These are phyloP conservation scores for Peromyscus californicus DNA, from an alignment of 2,113 vertebrate species.

Conservation along the genomic window DNA sequence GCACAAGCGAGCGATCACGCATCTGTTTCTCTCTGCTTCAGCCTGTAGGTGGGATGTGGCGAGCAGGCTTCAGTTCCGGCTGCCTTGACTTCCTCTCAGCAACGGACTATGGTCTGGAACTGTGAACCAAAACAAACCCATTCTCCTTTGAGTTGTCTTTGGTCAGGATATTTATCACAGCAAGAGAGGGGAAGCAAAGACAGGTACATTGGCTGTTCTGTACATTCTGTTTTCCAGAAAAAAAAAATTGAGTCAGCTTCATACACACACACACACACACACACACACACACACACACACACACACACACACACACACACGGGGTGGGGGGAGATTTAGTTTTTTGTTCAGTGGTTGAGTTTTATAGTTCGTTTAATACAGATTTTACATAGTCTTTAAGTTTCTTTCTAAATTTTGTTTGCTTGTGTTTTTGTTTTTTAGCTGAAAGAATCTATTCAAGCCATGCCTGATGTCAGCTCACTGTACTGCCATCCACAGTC, in stretches of 20 bases:
- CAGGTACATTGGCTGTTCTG: background rate
- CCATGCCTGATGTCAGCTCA: background rate
- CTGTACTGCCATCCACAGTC: background rate
- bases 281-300: background rate
- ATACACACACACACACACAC: background rate
- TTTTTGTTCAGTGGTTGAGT: background rate
- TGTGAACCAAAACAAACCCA: background rate
- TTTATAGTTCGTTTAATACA: background rate
- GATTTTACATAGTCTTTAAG: background rate
- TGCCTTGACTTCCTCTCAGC: background rate
- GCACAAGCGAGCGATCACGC: too few species aligned
- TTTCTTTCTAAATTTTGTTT: constrained; percentile 14
- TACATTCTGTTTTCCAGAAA: constrained; percentile 5
- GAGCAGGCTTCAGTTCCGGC: background rate
- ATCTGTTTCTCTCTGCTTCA: background rate
- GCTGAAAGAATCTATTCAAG: background rate
- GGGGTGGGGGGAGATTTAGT: background rate
- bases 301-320: background rate
- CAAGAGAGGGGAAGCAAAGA: too few species aligned
- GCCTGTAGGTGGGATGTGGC: background rate
- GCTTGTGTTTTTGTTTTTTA: background rate
- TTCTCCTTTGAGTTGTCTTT: background rate
- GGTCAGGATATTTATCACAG: too few species aligned
- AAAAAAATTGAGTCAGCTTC: background rate
- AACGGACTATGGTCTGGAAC: background rate